phyloP scores from a whole-genome alignment of 2,113 vertebrate genomes.

The Holacanthus passer region DNA sequence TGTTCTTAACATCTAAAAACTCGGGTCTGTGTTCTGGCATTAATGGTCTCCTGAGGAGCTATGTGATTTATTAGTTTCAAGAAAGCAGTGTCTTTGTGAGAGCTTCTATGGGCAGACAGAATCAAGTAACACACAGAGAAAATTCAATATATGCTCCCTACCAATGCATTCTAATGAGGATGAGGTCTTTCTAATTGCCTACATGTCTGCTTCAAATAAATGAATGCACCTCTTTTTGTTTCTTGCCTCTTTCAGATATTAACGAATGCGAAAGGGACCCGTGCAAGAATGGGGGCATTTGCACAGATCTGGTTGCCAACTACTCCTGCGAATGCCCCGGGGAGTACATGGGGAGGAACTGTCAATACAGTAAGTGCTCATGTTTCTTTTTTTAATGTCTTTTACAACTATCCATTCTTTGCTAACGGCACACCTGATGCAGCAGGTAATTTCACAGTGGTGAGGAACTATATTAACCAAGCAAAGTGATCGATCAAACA shows the following conservation, averaged over 20 bases:
- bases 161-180: slow-evolving; percentile 74
- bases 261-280: slow-evolving; percentile 97
- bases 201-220: slow-evolving; percentile 57
- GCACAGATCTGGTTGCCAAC: slow-evolving; percentile 96
- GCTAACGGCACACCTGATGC: slow-evolving; percentile 26
- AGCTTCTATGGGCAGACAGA: slow-evolving; percentile 45
- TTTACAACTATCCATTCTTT: slow-evolving; percentile 10
- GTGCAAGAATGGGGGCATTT: slow-evolving; percentile 96
- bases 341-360: slow-evolving; percentile 98
- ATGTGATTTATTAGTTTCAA: slow-evolving; percentile 67
- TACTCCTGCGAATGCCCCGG: slow-evolving; percentile 98
- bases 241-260: slow-evolving; percentile 87
- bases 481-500: slow-evolving; percentile 18
- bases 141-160: slow-evolving; percentile 68
- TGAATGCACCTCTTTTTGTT: slow-evolving; percentile 47
- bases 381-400: slow-evolving; percentile 25
- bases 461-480: background rate
- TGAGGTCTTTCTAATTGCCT: slow-evolving; percentile 65
- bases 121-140: slow-evolving; percentile 60
- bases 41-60: slow-evolving; percentile 20
- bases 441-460: slow-evolving; percentile 20
- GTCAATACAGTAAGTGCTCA: slow-evolving; percentile 94
- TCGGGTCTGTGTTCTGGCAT: background rate
- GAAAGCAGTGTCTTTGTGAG: slow-evolving; percentile 49
- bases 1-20: slow-evolving; percentile 27